These are phyloP conservation scores for Pandemis corylana DNA, from an alignment of 2,888 invertebrate genomes.

Conservation along the genomic window DNA sequence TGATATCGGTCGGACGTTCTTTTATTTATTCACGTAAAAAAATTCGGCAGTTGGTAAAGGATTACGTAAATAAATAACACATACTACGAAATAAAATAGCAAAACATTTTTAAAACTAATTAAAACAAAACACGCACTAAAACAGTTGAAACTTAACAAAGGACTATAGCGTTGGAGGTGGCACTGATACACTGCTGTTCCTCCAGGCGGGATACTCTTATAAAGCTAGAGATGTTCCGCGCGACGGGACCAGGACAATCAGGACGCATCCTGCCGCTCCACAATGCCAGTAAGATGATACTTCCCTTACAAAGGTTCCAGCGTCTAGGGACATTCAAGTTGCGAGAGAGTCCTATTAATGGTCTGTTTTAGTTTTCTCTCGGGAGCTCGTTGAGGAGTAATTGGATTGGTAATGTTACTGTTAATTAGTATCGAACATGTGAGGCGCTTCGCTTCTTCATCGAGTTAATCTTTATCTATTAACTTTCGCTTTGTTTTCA, in stretches of 20 bases:
- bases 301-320: constrained; percentile 78
- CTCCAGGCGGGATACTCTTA: constrained; percentile 68
- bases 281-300: constrained; percentile 82
- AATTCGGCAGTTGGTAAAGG: background rate
- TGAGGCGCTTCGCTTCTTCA: constrained; percentile 22
- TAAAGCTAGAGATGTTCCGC: constrained; percentile 75
- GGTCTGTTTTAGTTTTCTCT: constrained; percentile 23
- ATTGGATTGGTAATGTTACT: constrained; percentile 29
- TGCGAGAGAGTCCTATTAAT: constrained; percentile 42
- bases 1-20: constrained; percentile 8
- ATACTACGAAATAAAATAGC: background rate
- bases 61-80: background rate
- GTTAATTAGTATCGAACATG: constrained; percentile 33
- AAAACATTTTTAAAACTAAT: background rate
- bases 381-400: constrained; percentile 27
- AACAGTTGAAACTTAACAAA: constrained; percentile 15
- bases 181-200: constrained; percentile 66
- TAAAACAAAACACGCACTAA: constrained; percentile 21
- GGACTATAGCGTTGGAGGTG: constrained; percentile 49
- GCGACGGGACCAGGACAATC: constrained; percentile 72
- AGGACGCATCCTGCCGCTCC: constrained; percentile 71
- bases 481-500: background rate
- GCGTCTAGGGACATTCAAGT: constrained; percentile 68
- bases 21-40: background rate
- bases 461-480: constrained; percentile 6